These are phyloP conservation scores for Dipus sagitta DNA, from an alignment of 2,797 vertebrate species.

Conservation along the genomic window DNA sequence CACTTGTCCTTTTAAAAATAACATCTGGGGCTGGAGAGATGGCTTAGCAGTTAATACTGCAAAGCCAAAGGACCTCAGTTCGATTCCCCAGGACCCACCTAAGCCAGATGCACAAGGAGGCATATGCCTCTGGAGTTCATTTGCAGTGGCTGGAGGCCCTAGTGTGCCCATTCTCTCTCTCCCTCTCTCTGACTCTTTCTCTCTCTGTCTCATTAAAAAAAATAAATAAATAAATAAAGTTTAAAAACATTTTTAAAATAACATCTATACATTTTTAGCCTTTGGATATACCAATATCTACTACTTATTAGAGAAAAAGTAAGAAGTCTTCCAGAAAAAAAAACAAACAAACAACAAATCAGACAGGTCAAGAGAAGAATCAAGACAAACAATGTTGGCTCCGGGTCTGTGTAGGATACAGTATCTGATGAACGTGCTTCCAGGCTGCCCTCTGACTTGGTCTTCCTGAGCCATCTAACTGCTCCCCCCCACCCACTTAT, in stretches of 20 bases:
- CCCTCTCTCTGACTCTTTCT: no score
- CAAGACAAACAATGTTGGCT: not conserved
- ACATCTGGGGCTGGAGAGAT: not conserved
- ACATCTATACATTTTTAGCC: not conserved
- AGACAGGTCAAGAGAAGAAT: slow-evolving; percentile 27
- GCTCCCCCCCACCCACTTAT: no score
- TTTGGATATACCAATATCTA: slow-evolving; percentile 33
- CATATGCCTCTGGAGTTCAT: no score
- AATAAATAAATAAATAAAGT: not conserved
- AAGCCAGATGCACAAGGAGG: no score
- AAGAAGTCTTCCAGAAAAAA: not conserved
- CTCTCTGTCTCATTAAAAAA: no score
- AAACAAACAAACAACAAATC: no score
- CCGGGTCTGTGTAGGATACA: not conserved
- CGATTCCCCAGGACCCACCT: no score
- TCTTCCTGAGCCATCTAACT: no score
- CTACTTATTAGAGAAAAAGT: not conserved
- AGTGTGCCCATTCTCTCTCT: no score
- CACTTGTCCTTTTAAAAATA: slow-evolving; percentile 28
- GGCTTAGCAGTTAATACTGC: no score
- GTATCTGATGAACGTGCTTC: not conserved
- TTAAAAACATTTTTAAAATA: slow-evolving; percentile 49
- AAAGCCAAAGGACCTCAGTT: no score
- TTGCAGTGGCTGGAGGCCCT: no score
- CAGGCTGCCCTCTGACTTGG: not conserved